A percentile compares a stretch with the other conserved stretches of the same genome.
These are phyloP conservation scores for Epinephelus cyanopodus DNA, from an alignment of 2,113 vertebrate species.

Conservation along the genomic window DNA sequence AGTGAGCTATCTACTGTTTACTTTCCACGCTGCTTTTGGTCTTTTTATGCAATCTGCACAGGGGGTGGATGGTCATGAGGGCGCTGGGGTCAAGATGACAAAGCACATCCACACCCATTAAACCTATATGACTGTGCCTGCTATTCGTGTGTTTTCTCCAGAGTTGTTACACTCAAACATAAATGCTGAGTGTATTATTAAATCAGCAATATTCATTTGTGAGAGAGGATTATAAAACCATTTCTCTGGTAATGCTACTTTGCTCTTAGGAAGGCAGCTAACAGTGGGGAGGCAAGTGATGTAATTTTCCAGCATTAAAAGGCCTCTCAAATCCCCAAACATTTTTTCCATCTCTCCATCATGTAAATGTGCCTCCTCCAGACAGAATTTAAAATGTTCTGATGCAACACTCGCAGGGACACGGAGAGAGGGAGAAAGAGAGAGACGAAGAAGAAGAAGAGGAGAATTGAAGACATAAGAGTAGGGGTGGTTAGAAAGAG, in stretches of 20 bases:
- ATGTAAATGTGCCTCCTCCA: conserved; percentile 44
- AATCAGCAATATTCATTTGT: conserved; percentile 21
- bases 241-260: conserved; percentile 18
- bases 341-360: conserved; percentile 49
- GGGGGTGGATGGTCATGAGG: background rate
- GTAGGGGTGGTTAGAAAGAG: conserved; percentile 64
- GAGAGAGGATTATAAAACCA: conserved; percentile 12
- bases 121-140: background rate
- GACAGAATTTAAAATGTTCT: conserved; percentile 53
- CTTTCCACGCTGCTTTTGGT: conserved; percentile 36
- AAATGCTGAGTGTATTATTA: background rate
- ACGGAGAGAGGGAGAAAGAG: background rate
- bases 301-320: conserved; percentile 67
- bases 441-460: background rate
- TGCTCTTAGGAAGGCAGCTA: conserved; percentile 20
- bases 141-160: background rate
- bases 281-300: conserved; percentile 39
- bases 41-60: conserved; percentile 30
- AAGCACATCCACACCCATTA: conserved; percentile 11
- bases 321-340: conserved; percentile 39
- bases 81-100: conserved; percentile 38
- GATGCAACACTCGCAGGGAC: conserved; percentile 48
- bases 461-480: conserved; percentile 57
- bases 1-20: conserved; percentile 50
- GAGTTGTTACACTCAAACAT: background rate